A percentile compares a stretch with the other conserved stretches of the same genome.
Evolutionary conservation across 1,140 invertebrate species (phyloP).

Genomic region (Trachymyrmex septentrionalis): DNA sequence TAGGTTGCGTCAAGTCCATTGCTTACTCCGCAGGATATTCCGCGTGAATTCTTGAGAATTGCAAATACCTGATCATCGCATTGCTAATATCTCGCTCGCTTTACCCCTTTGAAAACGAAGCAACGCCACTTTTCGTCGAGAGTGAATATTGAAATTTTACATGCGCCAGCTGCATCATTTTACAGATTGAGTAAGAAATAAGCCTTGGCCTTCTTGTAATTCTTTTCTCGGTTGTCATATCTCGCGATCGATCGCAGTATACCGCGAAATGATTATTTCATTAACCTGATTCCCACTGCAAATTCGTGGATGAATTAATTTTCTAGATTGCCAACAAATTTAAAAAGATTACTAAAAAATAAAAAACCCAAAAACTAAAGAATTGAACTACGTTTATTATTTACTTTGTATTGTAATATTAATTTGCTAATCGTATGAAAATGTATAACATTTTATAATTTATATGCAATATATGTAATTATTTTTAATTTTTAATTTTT

Average conservation of each 20-base stretch:
- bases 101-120: slow-evolving; percentile 56
- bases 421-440: not conserved
- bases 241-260: not conserved
- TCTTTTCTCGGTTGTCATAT: slow-evolving; percentile 42
- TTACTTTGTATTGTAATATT: not conserved
- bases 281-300: not conserved
- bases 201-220: slow-evolving; percentile 52
- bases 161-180: slow-evolving; percentile 71
- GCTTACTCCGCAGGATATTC: slow-evolving; percentile 70
- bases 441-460: too few species aligned
- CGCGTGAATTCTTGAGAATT: slow-evolving; percentile 79
- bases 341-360: slow-evolving; percentile 5
- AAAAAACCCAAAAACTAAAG: not conserved
- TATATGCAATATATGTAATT: too few species aligned
- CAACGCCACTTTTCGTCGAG: slow-evolving; percentile 77
- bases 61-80: slow-evolving; percentile 80
- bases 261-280: slow-evolving; percentile 25
- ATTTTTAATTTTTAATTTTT: too few species aligned
- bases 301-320: not conserved
- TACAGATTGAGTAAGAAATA: slow-evolving; percentile 4
- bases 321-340: not conserved
- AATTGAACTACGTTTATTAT: not conserved
- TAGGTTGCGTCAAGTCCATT: slow-evolving; percentile 64
- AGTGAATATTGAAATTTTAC: slow-evolving; percentile 83
- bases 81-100: not conserved